Conservation (phyloP, 2,113 vertebrate species). For the Triplophysa tibetana region DNA sequence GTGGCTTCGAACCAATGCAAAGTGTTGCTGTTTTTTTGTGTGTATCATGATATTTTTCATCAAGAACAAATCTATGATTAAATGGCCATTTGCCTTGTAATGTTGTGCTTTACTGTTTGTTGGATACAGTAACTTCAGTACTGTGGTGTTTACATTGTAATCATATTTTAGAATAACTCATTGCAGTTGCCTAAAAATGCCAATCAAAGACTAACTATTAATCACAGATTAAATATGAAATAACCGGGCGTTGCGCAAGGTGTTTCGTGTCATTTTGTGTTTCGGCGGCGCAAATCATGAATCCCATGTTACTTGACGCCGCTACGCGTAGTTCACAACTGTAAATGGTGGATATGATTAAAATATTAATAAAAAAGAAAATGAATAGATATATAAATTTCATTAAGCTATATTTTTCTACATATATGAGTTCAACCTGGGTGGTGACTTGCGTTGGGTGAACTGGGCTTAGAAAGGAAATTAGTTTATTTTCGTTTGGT, state of each 20-base stretch:
- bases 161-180: slow-evolving; percentile 72
- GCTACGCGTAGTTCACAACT: slow-evolving; percentile 59
- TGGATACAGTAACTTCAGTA: slow-evolving; percentile 70
- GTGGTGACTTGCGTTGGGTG: slow-evolving; percentile 52
- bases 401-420: slow-evolving; percentile 84
- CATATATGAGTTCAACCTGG: slow-evolving; percentile 75
- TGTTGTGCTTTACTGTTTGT: slow-evolving; percentile 75
- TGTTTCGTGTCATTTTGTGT: slow-evolving; percentile 47
- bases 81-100: slow-evolving; percentile 78
- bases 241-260: slow-evolving; percentile 51
- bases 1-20: slow-evolving; percentile 64
- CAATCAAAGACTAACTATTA: slow-evolving; percentile 74
- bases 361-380: slow-evolving; percentile 52
- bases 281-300: slow-evolving; percentile 64
- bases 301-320: slow-evolving; percentile 66
- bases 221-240: slow-evolving; percentile 67
- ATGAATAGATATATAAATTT: slow-evolving; percentile 74
- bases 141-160: slow-evolving; percentile 79
- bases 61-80: slow-evolving; percentile 77
- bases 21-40: slow-evolving; percentile 60
- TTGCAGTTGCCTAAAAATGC: slow-evolving; percentile 73
- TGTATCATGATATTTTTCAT: slow-evolving; percentile 56
- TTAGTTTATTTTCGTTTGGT: background rate
- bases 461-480: slow-evolving; percentile 31
- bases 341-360: slow-evolving; percentile 71